Evolutionary conservation across 2,113 vertebrate species (phyloP).

Genomic region (Chloebia gouldiae): DNA sequence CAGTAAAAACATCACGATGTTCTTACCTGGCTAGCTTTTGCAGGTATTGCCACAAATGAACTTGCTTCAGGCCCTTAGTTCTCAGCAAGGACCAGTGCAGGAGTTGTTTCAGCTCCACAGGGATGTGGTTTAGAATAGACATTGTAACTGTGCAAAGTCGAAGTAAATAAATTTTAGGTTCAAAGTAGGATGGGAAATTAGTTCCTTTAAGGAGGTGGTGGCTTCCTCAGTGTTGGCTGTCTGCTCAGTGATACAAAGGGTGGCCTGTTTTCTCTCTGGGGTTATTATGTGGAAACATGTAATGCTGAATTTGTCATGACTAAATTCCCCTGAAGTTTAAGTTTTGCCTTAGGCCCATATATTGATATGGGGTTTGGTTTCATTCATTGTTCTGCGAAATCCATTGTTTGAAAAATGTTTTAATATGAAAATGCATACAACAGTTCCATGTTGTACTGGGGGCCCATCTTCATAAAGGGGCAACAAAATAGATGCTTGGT

Average conservation of each 20-base stretch:
- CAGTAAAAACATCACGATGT: neutral
- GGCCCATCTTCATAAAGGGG: neutral
- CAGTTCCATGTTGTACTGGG: neutral
- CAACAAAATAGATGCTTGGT: neutral
- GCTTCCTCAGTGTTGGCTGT: neutral
- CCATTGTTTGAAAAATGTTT: neutral
- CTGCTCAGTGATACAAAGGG: neutral
- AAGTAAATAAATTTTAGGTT: neutral
- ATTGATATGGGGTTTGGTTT: rapidly evolving
- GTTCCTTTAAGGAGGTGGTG: neutral
- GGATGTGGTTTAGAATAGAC: neutral
- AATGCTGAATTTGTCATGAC: neutral
- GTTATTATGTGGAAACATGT: neutral
- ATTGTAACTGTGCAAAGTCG: neutral
- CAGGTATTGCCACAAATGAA: neutral
- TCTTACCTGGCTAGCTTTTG: neutral
- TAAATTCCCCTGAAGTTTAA: neutral
- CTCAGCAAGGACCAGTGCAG: neutral
- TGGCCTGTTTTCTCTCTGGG: neutral
- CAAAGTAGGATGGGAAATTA: neutral
- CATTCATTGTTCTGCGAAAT: neutral
- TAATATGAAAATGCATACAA: neutral
- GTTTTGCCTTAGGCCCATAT: neutral
- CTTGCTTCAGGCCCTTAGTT: neutral
- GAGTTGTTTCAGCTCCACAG: rapidly evolving